phyloP scores from a whole-genome alignment of 2,113 vertebrate genomes.

The Gymnocephalus cernua region DNA sequence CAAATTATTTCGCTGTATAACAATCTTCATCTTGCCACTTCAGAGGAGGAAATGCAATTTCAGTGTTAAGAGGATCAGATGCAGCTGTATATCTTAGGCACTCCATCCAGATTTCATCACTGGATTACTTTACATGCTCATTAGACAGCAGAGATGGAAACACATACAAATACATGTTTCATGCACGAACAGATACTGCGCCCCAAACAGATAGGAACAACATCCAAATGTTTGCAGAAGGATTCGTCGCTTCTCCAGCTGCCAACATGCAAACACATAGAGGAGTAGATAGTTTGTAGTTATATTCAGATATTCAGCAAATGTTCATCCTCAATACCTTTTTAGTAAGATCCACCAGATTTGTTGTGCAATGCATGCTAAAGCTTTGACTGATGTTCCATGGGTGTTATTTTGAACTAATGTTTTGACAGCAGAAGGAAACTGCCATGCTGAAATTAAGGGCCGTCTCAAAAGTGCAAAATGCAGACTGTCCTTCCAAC shows the following conservation, averaged over 20 bases:
- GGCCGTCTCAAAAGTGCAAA: not conserved
- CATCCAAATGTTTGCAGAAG: not conserved
- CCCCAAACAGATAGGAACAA: not conserved
- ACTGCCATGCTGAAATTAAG: not conserved
- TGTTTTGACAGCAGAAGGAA: not conserved
- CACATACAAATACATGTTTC: not conserved
- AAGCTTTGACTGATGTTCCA: not conserved
- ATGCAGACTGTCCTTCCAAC: not conserved
- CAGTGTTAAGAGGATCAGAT: conserved; percentile 2
- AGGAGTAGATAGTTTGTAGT: too few species aligned
- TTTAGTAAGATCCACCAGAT: not conserved
- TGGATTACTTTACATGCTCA: conserved; percentile 7
- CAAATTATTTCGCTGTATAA: conserved; percentile 7
- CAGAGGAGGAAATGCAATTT: conserved; percentile 35
- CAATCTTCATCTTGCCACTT: conserved; percentile 8
- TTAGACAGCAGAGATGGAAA: not conserved
- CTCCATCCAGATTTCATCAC: conserved; percentile 22
- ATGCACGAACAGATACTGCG: not conserved
- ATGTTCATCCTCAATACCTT: not conserved
- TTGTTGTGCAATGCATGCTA: not conserved
- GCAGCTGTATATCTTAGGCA: conserved; percentile 2
- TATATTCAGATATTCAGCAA: too few species aligned
- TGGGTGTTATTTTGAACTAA: not conserved
- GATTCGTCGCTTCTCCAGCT: too few species aligned
- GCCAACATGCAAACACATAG: not conserved